These are phyloP conservation scores for Epizoanthus scotinus DNA, from an alignment of 92 coral and sea anemone genomes.

Conservation along the genomic window DNA sequence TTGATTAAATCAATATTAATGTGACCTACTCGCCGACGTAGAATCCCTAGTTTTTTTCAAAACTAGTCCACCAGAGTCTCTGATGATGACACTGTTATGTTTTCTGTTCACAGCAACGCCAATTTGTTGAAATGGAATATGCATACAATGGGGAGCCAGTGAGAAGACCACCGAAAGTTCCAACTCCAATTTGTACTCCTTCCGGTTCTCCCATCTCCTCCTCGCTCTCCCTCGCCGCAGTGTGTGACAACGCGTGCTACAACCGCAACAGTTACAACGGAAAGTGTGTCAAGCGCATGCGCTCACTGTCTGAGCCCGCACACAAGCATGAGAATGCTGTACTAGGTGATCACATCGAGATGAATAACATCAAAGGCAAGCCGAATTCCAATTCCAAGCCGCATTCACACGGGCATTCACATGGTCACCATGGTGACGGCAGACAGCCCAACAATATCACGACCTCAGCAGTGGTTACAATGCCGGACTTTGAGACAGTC, in stretches of 20 bases:
- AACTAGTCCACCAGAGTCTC: too few relatives aligned
- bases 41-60: too few relatives aligned
- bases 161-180: conserved; percentile 68
- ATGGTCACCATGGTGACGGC: conserved; percentile 22
- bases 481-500: conserved; percentile 90
- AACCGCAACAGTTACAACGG: conserved; percentile 87
- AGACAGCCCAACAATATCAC: conserved; percentile 72
- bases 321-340: conserved; percentile 82
- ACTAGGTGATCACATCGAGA: conserved; percentile 71
- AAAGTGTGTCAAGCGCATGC: conserved; percentile 86
- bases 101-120: conserved; percentile 75
- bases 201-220: conserved; percentile 96
- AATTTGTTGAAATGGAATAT: conserved; percentile 97
- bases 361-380: conserved; percentile 76
- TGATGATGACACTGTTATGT: neutral
- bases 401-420: conserved; percentile 22
- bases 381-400: conserved; percentile 52
- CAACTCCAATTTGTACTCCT: conserved; percentile 92
- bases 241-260: conserved; percentile 85
- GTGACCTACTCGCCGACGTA: too few relatives aligned
- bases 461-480: conserved; percentile 85
- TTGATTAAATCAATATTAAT: too few relatives aligned
- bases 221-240: conserved; percentile 85
- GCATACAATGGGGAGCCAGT: conserved; percentile 90
- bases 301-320: conserved; percentile 86